Percentiles rank a stretch among this genome's conserved stretches.
Conservation (phyloP, 2,888 invertebrate genomes). For the Cryptocheilus praepositus region DNA sequence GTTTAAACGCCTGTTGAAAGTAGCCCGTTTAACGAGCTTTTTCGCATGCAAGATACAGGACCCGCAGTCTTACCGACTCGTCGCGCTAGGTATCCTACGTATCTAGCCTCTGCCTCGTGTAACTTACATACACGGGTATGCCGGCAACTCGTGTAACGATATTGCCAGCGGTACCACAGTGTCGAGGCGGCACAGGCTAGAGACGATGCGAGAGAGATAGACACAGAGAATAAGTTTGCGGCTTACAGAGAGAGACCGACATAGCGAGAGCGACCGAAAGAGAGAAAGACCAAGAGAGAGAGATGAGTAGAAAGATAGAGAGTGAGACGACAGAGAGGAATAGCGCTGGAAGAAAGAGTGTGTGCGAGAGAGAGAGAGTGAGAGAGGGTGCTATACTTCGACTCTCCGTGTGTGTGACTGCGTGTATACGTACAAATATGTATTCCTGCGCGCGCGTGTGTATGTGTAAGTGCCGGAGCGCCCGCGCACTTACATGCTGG, state of each 20-base stretch:
- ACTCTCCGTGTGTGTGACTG: no score
- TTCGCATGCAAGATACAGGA: no score
- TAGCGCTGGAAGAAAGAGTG: slow-evolving; percentile 17
- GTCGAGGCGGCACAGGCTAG: slow-evolving; percentile 24
- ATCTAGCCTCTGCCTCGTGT: neutral
- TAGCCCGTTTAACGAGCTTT: no score
- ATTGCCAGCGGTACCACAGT: slow-evolving; percentile 39
- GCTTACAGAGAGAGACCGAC: slow-evolving; percentile 14
- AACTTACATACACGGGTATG: slow-evolving; percentile 22
- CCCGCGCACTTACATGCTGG: neutral
- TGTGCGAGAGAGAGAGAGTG: slow-evolving; percentile 16
- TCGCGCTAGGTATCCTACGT: no score
- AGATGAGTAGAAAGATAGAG: slow-evolving; percentile 20
- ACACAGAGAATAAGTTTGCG: slow-evolving; percentile 15
- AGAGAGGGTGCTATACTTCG: slow-evolving; percentile 24
- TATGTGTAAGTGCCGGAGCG: neutral
- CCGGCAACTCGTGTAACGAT: slow-evolving; percentile 37
- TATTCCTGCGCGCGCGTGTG: neutral
- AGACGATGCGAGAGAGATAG: slow-evolving; percentile 33
- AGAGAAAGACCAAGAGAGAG: slow-evolving; percentile 38
- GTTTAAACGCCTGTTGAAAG: neutral
- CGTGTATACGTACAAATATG: slow-evolving; percentile 6
- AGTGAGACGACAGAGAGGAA: slow-evolving; percentile 15
- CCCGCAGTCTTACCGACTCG: no score
- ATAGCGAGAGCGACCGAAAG: slow-evolving; percentile 15